Percentiles rank a stretch among this genome's conserved stretches.
These are phyloP conservation scores for Nephrotoma appendiculata DNA, from an alignment of 2,888 invertebrate species.

Conservation along the genomic window DNA sequence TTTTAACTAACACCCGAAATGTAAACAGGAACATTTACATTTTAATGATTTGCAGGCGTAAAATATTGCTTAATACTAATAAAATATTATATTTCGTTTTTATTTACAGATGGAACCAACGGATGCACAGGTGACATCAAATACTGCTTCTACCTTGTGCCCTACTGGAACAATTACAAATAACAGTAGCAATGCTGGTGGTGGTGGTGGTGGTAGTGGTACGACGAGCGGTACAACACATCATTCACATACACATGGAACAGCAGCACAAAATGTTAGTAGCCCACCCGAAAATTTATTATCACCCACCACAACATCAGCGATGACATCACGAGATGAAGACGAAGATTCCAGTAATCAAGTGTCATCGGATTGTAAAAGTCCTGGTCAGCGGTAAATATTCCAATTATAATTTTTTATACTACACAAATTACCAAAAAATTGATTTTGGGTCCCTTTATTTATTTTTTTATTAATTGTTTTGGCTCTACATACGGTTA, in stretches of 20 bases:
- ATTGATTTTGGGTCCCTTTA: background rate
- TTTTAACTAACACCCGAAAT: background rate
- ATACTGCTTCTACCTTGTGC: slow-evolving; percentile 6
- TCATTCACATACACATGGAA: background rate
- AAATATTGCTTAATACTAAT: background rate
- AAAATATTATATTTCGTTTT: background rate
- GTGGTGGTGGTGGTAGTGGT: background rate
- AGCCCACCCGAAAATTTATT: slow-evolving; percentile 16
- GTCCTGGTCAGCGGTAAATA: slow-evolving; percentile 50
- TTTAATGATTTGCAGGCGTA: background rate
- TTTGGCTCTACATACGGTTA: background rate
- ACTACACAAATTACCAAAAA: background rate
- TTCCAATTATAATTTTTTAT: background rate
- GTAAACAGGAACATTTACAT: background rate
- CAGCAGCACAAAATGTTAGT: slow-evolving; percentile 8
- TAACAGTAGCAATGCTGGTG: slow-evolving; percentile 1
- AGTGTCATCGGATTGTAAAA: slow-evolving; percentile 53
- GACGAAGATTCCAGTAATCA: slow-evolving; percentile 57
- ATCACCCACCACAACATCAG: slow-evolving; percentile 30
- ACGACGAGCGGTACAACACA: background rate
- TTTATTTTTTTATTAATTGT: background rate
- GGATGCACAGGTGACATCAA: slow-evolving; percentile 9
- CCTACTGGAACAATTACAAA: slow-evolving; percentile 7
- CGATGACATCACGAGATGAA: slow-evolving; percentile 53
- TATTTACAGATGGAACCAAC: slow-evolving; percentile 12